Percentiles rank a stretch among this genome's conserved stretches.
Conservation (phyloP, 2,888 invertebrate genomes). For the Conchocele bisecta region DNA sequence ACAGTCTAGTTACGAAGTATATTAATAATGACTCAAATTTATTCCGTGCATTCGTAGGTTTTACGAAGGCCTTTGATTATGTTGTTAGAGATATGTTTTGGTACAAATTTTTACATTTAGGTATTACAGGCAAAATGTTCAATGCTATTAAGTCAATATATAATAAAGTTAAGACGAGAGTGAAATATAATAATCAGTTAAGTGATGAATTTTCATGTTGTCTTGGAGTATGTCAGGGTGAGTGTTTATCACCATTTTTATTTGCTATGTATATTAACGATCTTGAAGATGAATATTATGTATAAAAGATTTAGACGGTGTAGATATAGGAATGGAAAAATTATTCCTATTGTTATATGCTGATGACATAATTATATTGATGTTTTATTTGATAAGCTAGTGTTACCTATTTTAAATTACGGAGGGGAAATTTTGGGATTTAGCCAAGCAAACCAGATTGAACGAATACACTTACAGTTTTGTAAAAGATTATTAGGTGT, state of each 20-base stretch:
- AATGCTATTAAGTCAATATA: neutral
- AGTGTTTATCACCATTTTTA: slow-evolving; percentile 3
- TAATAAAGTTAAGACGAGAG: neutral
- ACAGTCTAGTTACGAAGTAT: neutral
- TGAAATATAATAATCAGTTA: neutral
- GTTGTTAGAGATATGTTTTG: slow-evolving; percentile 1
- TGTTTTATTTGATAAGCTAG: too few species aligned
- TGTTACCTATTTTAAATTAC: too few species aligned
- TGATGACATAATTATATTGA: too few species aligned
- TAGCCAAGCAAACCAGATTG: too few species aligned
- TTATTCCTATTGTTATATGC: too few species aligned
- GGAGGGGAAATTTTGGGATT: too few species aligned
- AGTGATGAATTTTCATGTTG: neutral
- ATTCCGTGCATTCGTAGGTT: slow-evolving; percentile 3
- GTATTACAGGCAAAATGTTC: neutral
- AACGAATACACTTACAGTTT: too few species aligned
- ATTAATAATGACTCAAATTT: neutral
- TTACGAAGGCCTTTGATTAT: slow-evolving; percentile 10
- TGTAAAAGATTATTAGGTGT: too few species aligned
- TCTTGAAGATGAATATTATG: slow-evolving; percentile 1
- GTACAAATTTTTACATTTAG: neutral
- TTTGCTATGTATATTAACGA: slow-evolving; percentile 6
- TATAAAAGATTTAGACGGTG: neutral
- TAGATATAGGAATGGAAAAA: slow-evolving; percentile 1
- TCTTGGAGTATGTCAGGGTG: slow-evolving; percentile 2